phyloP scores from a whole-genome alignment of 2,888 invertebrate genomes.

The Tromatobia lineatoria region DNA sequence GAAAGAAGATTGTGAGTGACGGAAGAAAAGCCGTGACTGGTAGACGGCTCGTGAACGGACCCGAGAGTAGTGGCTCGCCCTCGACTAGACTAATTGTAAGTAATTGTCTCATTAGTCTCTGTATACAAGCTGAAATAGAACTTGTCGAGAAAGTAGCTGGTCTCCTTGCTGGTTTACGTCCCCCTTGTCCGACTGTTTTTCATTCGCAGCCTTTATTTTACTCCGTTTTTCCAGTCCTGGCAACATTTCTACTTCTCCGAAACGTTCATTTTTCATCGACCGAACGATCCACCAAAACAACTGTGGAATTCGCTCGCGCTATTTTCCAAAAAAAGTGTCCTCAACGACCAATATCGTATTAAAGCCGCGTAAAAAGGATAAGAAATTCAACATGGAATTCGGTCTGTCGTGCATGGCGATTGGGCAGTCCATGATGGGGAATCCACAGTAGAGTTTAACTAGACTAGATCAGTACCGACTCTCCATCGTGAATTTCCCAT shows the following conservation, averaged over 20 bases:
- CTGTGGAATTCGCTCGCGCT: neutral
- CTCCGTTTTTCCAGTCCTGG: slow-evolving; percentile 3
- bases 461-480: no score
- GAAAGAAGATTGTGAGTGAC: slow-evolving; percentile 22
- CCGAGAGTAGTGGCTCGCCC: slow-evolving; percentile 40
- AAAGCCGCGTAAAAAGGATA: no score
- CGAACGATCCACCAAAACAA: neutral
- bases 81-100: slow-evolving; percentile 66
- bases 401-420: no score
- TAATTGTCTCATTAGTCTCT: slow-evolving; percentile 69
- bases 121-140: slow-evolving; percentile 42
- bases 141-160: slow-evolving; percentile 21
- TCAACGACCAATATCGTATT: no score
- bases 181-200: slow-evolving; percentile 1
- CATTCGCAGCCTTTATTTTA: slow-evolving; percentile 6
- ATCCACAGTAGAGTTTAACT: no score
- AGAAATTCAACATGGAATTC: no score
- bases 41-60: slow-evolving; percentile 36
- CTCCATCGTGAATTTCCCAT: no score
- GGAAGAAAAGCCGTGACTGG: slow-evolving; percentile 38
- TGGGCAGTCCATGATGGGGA: no score
- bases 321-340: no score
- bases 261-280: slow-evolving; percentile 15
- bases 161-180: slow-evolving; percentile 10
- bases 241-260: neutral